Base-by-base conservation (phyloP, 2,888 invertebrate genomes). In the Acanthosepion esculentum region DNA sequence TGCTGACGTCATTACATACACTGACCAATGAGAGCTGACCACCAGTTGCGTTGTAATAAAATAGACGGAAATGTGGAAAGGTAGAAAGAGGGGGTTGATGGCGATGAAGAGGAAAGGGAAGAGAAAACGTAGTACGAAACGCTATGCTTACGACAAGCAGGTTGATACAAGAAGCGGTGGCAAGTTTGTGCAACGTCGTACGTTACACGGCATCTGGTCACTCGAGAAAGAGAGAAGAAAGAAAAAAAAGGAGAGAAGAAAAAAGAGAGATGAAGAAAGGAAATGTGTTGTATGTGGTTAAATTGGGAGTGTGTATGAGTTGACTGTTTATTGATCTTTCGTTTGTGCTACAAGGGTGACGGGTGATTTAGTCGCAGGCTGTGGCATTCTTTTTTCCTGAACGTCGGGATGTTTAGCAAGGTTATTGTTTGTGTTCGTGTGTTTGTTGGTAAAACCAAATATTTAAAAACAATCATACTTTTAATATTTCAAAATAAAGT, bases 11-110 rank as follows among this genome's bases (percentile, higher is more conserved):
- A 78, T 78, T 78, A n/a, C 33, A 15, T 33, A n/a, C 15, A 15
- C 33, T n/a, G 78, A 78, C 78, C 78, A 78, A 78, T 78, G 78
- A 78, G 78, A 78, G 78, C n/a, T 78, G 78, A 78, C 78, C 78
- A 78, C 33, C 78, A 78, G n/a, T 78, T 78, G 78, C n/a, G n/a
- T 15, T 78, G 78, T 33, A 78, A 78, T 78, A 78, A 33, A 78
- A 78, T 78, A n/a, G n/a, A 78, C 10, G 29, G 78, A n/a, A 78
- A 33, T 64, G n/a, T 5, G 18, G n/a, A 78, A 78, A n/a, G 15
- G 15, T 15, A 78, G 78, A n/a, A 33, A 78, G 33, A 78, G 15
- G n/a, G 10, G n/a, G 3, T 8, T n/a, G 33, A 12, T 5, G n/a
- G 78, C 8, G 29, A 41, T 41, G 8, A 29, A 64, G 64, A 64